phyloP scores from a whole-genome alignment of 2,888 invertebrate species.

The Syritta pipiens region DNA sequence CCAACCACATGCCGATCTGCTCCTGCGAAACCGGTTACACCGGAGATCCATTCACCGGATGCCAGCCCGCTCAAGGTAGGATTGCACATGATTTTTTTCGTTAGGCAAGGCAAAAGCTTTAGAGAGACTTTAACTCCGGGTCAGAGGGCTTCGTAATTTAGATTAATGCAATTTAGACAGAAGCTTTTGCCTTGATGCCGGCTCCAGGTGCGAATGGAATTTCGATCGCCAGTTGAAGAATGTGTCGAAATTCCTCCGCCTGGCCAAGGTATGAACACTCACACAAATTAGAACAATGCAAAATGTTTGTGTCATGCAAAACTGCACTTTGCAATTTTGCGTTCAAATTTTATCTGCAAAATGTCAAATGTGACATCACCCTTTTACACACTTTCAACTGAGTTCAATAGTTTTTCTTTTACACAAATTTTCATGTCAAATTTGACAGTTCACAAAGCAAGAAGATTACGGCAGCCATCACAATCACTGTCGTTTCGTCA shows the following conservation, averaged over 20 bases:
- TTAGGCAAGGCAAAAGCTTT: slow-evolving; percentile 73
- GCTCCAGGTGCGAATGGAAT: slow-evolving; percentile 30
- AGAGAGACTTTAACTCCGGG: slow-evolving; percentile 17
- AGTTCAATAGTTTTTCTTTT: neutral
- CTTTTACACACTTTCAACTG: slow-evolving; percentile 27
- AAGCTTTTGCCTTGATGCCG: slow-evolving; percentile 61
- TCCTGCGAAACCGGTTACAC: slow-evolving; percentile 89
- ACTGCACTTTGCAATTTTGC: slow-evolving; percentile 61
- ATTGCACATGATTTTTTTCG: slow-evolving; percentile 68
- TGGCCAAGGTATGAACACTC: slow-evolving; percentile 50
- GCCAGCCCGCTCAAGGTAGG: slow-evolving; percentile 81
- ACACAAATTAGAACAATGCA: slow-evolving; percentile 72
- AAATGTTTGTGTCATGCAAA: slow-evolving; percentile 18
- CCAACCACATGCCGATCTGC: slow-evolving; percentile 88
- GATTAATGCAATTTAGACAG: slow-evolving; percentile 37
- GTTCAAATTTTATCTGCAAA: neutral
- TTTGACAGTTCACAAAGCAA: no score
- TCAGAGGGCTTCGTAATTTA: slow-evolving; percentile 44
- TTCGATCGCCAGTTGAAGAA: neutral
- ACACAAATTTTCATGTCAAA: no score
- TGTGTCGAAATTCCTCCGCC: neutral
- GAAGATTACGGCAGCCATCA: no score
- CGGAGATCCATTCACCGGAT: slow-evolving; percentile 87
- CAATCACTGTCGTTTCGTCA: no score
- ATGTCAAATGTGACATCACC: slow-evolving; percentile 27